Base-by-base conservation (phyloP, 1,140 invertebrate genomes). In the Brevipalpus yothersi region DNA sequence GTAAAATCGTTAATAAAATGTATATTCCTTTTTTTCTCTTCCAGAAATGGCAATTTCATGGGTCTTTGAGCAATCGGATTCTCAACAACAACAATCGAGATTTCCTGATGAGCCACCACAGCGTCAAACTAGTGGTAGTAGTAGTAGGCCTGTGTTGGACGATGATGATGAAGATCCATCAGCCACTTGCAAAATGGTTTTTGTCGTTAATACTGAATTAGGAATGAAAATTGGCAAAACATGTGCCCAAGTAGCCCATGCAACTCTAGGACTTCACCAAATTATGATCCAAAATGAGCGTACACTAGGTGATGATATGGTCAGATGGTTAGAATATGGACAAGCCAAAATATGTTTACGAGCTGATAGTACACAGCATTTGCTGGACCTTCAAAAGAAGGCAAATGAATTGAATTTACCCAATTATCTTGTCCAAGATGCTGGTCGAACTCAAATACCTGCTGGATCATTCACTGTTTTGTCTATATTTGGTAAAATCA, bases 221-320 rank as follows among this genome's bases (percentile, higher is more conserved):
- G 71, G 73, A 60, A 80, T 80, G 79, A 76, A 78, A 9, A 66
- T 73, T 15, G 79, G 79, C 4, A 80, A 80, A 67, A 67, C 77
- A n/a, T 76, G 76, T 12, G 75, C 78, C 15, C 78, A 80, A 69
- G 76, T 76, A 17, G 79, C 75, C 10, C 79, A 80, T 69, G 78
- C 77, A n/a, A 72, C 76, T 41, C 66, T 80, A 15, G 77, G 75
- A 5, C 64, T 80, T 23, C 77, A 79, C 66, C 66, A 74, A 59
- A 64, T 67, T 31, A 70, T 75, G 57, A 63, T 72, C 56, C 69
- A 73, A 56, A 68, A 71, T 64, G 67, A 71, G 58, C 67, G 72
- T 41, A 69, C 72, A 61, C 73, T 70, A 64, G 72, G 69, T 54
- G 70, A 74, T 62, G 70, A 71, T 62, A 64, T 78, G 17, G 63